phyloP scores from a whole-genome alignment of 1,140 invertebrate genomes.

The Pemphigus obesinymphae region DNA sequence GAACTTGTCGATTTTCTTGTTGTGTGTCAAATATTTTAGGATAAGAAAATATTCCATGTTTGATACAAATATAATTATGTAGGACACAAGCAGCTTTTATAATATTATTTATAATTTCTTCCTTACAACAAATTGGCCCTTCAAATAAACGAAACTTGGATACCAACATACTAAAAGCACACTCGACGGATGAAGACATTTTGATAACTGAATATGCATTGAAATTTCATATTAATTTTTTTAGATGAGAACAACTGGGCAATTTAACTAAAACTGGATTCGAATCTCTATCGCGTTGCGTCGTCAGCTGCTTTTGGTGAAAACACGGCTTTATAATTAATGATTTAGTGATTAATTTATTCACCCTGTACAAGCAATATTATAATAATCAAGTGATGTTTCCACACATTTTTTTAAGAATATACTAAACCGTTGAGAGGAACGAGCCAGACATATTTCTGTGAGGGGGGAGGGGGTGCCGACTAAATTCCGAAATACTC shows the following conservation, averaged over 20 bases:
- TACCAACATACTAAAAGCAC: background rate
- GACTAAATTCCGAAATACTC: too few species aligned
- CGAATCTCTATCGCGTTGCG: background rate
- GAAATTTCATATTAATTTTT: background rate
- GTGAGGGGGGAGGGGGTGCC: too few species aligned
- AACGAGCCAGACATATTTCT: too few species aligned
- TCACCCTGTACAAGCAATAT: too few species aligned
- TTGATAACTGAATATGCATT: slow-evolving; percentile 5
- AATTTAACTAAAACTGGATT: background rate
- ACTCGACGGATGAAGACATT: background rate
- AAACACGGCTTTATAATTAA: too few species aligned
- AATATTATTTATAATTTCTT: background rate
- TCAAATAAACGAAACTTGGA: background rate
- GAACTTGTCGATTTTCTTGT: background rate
- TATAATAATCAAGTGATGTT: too few species aligned
- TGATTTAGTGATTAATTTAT: too few species aligned
- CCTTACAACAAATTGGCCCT: background rate
- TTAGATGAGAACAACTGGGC: background rate
- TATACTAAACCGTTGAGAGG: too few species aligned
- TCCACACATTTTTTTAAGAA: too few species aligned
- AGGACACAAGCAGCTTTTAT: background rate
- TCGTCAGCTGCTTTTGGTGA: background rate
- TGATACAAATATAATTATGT: background rate
- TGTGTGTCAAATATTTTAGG: background rate
- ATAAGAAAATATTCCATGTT: background rate